Evolutionary conservation across 1,140 invertebrate genomes (phyloP).

Genomic region (Drosophila ananassae): DNA sequence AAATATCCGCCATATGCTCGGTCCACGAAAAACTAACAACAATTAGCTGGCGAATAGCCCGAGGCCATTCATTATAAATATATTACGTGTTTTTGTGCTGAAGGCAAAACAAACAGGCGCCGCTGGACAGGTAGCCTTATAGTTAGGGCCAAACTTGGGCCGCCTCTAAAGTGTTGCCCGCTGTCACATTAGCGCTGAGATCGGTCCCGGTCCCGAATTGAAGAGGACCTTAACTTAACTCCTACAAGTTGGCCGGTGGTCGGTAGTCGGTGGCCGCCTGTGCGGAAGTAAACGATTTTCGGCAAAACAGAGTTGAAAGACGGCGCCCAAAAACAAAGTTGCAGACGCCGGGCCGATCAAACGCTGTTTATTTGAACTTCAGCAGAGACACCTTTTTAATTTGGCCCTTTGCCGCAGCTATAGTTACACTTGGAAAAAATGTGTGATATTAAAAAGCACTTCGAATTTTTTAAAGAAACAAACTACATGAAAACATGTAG

Average conservation of each 20-base stretch:
- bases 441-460: not conserved
- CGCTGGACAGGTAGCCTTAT: slow-evolving; percentile 56
- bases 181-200: slow-evolving; percentile 70
- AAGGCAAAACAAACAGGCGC: slow-evolving; percentile 76
- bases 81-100: slow-evolving; percentile 73
- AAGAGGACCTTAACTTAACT: slow-evolving; percentile 23
- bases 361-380: slow-evolving; percentile 70
- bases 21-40: slow-evolving; percentile 67
- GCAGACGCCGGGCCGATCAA: slow-evolving; percentile 62
- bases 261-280: slow-evolving; percentile 41
- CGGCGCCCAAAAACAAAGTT: slow-evolving; percentile 70
- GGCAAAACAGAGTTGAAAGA: slow-evolving; percentile 58
- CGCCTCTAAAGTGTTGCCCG: slow-evolving; percentile 69
- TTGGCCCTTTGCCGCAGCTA: slow-evolving; percentile 62
- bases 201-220: slow-evolving; percentile 21
- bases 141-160: slow-evolving; percentile 23
- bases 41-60: slow-evolving; percentile 54
- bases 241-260: slow-evolving; percentile 58
- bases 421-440: slow-evolving; percentile 1
- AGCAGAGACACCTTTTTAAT: slow-evolving; percentile 79
- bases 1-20: slow-evolving; percentile 61
- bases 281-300: slow-evolving; percentile 79
- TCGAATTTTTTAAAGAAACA: too few relatives aligned
- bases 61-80: slow-evolving; percentile 73
- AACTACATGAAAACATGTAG: too few relatives aligned